Conservation (phyloP, 2,113 vertebrate species). For the Neopipo cinnamomea region DNA sequence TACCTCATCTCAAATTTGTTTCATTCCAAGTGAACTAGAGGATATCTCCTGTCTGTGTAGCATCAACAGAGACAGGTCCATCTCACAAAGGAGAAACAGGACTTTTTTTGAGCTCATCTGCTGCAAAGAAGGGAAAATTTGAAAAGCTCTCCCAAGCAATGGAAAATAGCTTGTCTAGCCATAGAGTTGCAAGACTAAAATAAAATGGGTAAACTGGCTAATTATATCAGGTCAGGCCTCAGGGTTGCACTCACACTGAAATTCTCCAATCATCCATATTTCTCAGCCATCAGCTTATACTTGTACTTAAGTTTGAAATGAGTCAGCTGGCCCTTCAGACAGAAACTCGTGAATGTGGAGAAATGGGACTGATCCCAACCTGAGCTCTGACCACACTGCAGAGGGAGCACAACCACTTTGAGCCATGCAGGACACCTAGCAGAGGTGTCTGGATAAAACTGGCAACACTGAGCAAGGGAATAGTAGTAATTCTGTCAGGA, state of each 20-base stretch:
- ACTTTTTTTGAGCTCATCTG: background rate
- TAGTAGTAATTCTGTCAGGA: background rate
- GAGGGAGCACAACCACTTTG: accelerated
- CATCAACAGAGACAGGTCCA: background rate
- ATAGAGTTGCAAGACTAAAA: background rate
- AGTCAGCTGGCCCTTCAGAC: background rate
- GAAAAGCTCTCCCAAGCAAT: background rate
- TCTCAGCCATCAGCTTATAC: background rate
- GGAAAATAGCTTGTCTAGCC: background rate
- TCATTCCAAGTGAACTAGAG: background rate
- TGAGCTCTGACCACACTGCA: background rate
- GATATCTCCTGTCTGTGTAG: background rate
- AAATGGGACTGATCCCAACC: background rate
- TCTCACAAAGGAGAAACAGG: background rate
- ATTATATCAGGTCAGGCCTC: background rate
- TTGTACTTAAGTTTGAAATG: background rate
- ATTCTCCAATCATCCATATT: background rate
- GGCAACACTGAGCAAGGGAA: background rate
- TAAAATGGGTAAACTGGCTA: background rate
- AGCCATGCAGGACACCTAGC: background rate
- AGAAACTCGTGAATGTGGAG: background rate
- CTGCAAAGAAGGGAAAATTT: background rate
- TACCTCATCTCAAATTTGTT: background rate
- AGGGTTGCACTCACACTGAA: background rate
- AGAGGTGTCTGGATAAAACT: background rate